phyloP scores from a whole-genome alignment of 1,140 invertebrate species.

The Camponotus floridanus region DNA sequence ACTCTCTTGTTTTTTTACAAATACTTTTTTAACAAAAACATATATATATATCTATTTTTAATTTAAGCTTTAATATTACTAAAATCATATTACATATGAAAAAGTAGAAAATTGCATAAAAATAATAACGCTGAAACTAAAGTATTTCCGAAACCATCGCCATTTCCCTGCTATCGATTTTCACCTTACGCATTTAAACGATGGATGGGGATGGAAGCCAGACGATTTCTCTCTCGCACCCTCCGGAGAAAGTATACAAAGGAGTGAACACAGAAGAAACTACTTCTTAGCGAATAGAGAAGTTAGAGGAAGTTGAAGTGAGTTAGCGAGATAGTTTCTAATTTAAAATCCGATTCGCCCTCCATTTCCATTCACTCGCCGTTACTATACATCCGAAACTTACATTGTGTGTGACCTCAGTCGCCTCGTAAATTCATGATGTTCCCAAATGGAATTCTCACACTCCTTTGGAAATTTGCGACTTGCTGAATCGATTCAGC shows the following conservation, averaged over 20 bases:
- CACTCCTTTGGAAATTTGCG: slow-evolving; percentile 14
- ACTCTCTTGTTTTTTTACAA: neutral
- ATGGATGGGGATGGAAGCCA: slow-evolving; percentile 5
- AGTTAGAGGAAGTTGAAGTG: slow-evolving; percentile 57
- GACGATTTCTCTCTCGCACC: slow-evolving; percentile 16
- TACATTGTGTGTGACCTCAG: slow-evolving; percentile 21
- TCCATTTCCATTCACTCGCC: slow-evolving; percentile 53
- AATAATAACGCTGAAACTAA: neutral
- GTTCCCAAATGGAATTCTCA: slow-evolving; percentile 48
- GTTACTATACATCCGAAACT: slow-evolving; percentile 41
- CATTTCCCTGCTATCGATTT: neutral
- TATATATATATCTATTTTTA: neutral
- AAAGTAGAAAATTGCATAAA: neutral
- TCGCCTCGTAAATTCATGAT: slow-evolving; percentile 44
- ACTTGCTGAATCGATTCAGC: slow-evolving; percentile 23
- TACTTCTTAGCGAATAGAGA: slow-evolving; percentile 44
- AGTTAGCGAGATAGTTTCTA: slow-evolving; percentile 59
- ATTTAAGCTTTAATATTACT: neutral
- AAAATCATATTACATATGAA: slow-evolving; percentile 4
- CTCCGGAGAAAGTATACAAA: slow-evolving; percentile 13
- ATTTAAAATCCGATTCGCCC: slow-evolving; percentile 60
- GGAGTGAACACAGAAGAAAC: slow-evolving; percentile 44
- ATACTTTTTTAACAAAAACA: neutral
- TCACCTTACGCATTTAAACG: slow-evolving; percentile 5
- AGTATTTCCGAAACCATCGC: neutral